Evolutionary conservation across 2,113 vertebrate genomes (phyloP), one percentile per base, ranked within the genome.

Genomic region (Pterocles gutturalis): DNA sequence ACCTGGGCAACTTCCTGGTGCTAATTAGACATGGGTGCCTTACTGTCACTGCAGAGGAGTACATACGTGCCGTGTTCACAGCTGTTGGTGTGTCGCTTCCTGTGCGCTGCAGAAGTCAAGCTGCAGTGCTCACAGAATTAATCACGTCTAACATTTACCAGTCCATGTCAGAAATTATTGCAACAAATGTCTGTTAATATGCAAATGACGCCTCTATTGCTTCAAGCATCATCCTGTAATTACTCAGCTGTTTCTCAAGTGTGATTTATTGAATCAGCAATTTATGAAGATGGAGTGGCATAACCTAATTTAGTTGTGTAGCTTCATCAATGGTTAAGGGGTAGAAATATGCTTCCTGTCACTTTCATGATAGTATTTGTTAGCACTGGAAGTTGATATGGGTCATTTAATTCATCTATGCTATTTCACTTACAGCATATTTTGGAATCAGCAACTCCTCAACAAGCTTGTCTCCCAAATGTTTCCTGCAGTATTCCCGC

Each of bases 211-310:
- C 77, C 83, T 78, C 54, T 80, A 82, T 83, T 78, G 71, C 95
- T 97, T 96, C 72, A 94, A 87, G 95, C 91, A 88, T 96, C 87
- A 87, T 96, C 86, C 89, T 87, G 65, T 96, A 98, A 98, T 98
- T 98, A 98, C 94, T 98, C 91, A 97, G 84, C 94, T 98, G 79
- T 96, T 98, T 97, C 95, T 97, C 82, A 90, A 96, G 67, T 91
- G 64, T 98, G 97, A 98, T 98, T 98, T 97, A 97, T 98, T 97
- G 98, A 98, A 98, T 98, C 95, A 98, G 96, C 96, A 97, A 91
- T 97, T 98, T 97, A 91, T 80, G 58, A 97, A 95, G 94, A 98
- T 71, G n/a, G 89, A 98, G 94, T 93, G 73, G 72, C 77, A 90
- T 79, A 87, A 97, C 76, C 83, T 98, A 98, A 98, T 98, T 98